Evolutionary conservation across 1,140 invertebrate genomes (phyloP), one percentile per base, ranked within the genome.

Genomic region (Dendrolimus kikuchii): DNA sequence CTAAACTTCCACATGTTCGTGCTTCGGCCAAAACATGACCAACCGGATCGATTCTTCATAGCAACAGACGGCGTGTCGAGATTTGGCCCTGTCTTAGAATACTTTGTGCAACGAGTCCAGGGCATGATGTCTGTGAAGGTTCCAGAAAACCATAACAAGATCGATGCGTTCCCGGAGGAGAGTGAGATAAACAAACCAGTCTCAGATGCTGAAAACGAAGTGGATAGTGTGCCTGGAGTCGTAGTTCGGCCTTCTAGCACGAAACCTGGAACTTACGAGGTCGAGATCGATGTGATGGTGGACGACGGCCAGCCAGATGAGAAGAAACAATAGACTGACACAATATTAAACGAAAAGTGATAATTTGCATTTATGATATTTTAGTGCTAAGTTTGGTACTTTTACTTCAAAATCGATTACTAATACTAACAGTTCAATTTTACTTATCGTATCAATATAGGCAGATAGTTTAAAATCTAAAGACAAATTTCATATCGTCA

Each of bases 71-170:
- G 81, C 2, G 56, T 87, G 0, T 89, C 88, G 4, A 89, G 90
- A 64, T 91, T 92, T 74, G 91, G 91, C 4, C 90, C 91, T 1
- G 61, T 92, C 37, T 58, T 92, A 43, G 91, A 92, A 64, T 89
- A 89, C 53, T 71, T 92, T 23, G 87, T 91, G 6, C 90, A 92
- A 56, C 85, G 89, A 49, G 88, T 92, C 7, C 91, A 92, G 73
- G 82, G 88, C 0, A 73, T 89, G 53, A 89, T 91, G 74, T 91
- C 91, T 1, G 87, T 90, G 38, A 88, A 88, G 38, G 37, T 80
- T 5, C 74, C 76, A 5, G 23, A 23, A 23, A 23, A 23, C 23
- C 62, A 69, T 8, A 66, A 80, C 8, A 43, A 71, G 36, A 38
- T 38, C 2, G 56, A 69, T 41, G 36, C 45, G 7, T 49, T 40